A percentile compares a stretch with the other conserved stretches of the same genome.
phyloP scores from a whole-genome alignment of 2,113 vertebrate genomes.

The Mirza zaza region DNA sequence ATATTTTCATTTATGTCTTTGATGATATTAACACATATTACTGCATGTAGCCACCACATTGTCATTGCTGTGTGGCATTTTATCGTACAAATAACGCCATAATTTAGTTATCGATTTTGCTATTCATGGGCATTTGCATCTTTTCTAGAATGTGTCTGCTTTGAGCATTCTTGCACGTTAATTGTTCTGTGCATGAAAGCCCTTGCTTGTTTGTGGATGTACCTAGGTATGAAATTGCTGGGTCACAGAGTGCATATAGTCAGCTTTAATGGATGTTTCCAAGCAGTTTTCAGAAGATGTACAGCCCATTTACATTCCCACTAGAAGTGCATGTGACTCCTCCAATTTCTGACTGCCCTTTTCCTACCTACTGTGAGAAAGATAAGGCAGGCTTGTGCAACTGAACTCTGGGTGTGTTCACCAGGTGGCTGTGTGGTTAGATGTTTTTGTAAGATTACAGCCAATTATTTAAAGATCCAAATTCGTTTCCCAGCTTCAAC shows the following conservation, averaged over 20 bases:
- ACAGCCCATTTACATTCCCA: neutral
- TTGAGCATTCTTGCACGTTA: neutral
- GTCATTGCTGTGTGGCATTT: neutral
- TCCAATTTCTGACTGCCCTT: neutral
- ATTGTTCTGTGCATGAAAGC: neutral
- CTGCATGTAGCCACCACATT: neutral
- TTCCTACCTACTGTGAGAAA: neutral
- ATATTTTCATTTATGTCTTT: neutral
- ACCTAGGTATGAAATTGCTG: neutral
- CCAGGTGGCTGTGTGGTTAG: neutral
- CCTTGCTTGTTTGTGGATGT: neutral
- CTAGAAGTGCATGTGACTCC: neutral
- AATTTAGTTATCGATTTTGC: neutral
- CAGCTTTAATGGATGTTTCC: too few relatives aligned
- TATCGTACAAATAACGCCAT: neutral
- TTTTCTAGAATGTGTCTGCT: neutral
- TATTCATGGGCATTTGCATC: neutral
- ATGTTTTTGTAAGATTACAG: neutral
- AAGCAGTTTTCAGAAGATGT: neutral
- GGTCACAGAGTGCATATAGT: neutral
- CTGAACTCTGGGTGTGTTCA: neutral
- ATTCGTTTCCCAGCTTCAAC: neutral
- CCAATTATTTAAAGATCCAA: neutral
- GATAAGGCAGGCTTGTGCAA: rapidly evolving
- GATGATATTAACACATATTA: neutral